A percentile compares a stretch with the other conserved stretches of the same genome.
Evolutionary conservation across 30 jellyfish, hydroid and myxozoan genomes (phyloP).

Genomic region (Turritopsis rubra): DNA sequence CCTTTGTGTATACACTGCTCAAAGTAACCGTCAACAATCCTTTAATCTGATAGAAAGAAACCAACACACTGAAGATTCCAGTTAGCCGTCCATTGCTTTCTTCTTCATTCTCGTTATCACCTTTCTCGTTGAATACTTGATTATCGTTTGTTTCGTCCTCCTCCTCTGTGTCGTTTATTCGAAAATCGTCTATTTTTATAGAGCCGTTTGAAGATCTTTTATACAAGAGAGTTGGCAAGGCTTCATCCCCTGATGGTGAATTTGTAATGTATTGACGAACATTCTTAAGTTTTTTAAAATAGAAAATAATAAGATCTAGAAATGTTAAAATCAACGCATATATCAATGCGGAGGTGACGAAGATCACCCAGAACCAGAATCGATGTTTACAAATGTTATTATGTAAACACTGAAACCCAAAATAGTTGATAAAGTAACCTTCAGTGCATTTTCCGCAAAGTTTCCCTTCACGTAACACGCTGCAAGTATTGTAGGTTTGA

Average conservation of each 20-base stretch:
- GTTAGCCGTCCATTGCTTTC: not conserved
- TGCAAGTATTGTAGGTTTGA: not conserved
- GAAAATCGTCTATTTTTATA: not conserved
- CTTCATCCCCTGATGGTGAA: not conserved
- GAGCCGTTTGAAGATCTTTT: not conserved
- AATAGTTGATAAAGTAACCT: not conserved
- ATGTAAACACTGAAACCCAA: not conserved
- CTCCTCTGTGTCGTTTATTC: not conserved
- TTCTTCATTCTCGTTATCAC: not conserved
- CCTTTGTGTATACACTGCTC: not conserved
- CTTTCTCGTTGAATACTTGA: not conserved
- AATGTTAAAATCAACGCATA: not conserved
- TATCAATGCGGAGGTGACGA: not conserved
- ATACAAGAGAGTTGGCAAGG: not conserved
- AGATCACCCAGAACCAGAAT: not conserved
- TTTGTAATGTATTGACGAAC: not conserved
- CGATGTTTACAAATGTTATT: not conserved
- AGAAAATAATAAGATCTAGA: not conserved
- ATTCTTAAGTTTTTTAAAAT: not conserved
- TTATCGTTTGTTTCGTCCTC: not conserved
- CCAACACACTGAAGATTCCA: not conserved
- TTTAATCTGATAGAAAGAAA: not conserved
- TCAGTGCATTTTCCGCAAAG: conserved; percentile 2
- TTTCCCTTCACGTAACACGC: not conserved
- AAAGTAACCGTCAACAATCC: not conserved